Percentiles rank a stretch among this genome's conserved stretches.
Conservation (phyloP, 2,113 vertebrate species). For the Bufo bufo region DNA sequence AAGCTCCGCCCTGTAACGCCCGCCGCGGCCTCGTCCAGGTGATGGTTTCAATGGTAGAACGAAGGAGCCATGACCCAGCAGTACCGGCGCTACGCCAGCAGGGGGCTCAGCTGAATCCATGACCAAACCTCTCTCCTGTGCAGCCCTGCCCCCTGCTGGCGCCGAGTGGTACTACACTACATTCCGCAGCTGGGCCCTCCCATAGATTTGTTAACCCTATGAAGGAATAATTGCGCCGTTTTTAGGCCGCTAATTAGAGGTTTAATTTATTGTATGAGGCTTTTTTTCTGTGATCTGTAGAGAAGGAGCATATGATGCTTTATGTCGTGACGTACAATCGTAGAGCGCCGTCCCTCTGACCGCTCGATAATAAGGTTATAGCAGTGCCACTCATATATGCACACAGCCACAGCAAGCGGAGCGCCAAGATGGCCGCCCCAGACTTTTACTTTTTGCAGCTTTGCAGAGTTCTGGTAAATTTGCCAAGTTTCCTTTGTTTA, state of each 20-base stretch:
- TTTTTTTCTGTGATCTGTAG: slow-evolving; percentile 2
- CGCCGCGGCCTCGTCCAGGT: not conserved
- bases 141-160: not conserved
- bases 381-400: not conserved
- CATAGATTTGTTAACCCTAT: no score
- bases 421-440: not conserved
- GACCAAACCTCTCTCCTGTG: not conserved
- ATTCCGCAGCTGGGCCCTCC: not conserved
- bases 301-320: not conserved
- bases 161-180: not conserved
- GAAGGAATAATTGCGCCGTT: no score
- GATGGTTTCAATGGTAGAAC: not conserved
- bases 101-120: not conserved
- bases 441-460: slow-evolving; percentile 16
- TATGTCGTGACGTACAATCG: slow-evolving; percentile 49
- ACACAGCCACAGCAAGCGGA: not conserved
- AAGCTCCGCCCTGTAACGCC: not conserved
- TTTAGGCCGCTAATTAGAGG: not conserved
- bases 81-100: not conserved
- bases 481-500: slow-evolving; percentile 43
- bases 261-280: slow-evolving; percentile 28
- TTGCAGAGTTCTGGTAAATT: slow-evolving; percentile 38
- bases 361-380: not conserved
- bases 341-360: not conserved
- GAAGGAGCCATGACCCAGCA: not conserved